These are phyloP conservation scores for Saxicola maurus DNA, from an alignment of 2,797 vertebrate species.

Conservation along the genomic window DNA sequence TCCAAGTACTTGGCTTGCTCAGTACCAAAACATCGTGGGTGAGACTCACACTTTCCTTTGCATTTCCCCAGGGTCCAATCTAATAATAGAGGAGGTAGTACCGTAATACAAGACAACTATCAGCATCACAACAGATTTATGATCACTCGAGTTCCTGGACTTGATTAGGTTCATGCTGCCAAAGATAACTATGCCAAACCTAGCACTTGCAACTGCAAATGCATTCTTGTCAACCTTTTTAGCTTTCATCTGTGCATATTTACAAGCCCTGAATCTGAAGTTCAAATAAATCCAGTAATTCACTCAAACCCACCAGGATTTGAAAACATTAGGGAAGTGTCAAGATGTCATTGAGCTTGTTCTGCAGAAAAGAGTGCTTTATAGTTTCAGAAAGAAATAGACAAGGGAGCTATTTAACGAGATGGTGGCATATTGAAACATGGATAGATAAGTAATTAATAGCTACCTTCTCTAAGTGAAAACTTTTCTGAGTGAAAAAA, in stretches of 20 bases:
- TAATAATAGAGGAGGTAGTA: neutral
- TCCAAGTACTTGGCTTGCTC: neutral
- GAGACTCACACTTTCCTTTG: neutral
- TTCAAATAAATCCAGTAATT: constrained; percentile 61
- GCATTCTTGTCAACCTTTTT: constrained; percentile 29
- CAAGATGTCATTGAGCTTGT: constrained; percentile 53
- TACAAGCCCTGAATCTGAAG: constrained; percentile 38
- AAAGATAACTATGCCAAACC: constrained; percentile 19
- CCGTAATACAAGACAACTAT: neutral
- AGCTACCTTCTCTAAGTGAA: constrained; percentile 56
- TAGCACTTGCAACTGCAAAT: neutral
- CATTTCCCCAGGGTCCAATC: constrained; percentile 3
- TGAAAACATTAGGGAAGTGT: constrained; percentile 53
- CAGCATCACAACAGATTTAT: constrained; percentile 15
- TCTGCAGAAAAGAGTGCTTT: constrained; percentile 44
- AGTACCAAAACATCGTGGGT: neutral
- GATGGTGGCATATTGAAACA: constrained; percentile 56
- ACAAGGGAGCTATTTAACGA: constrained; percentile 58
- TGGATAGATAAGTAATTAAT: constrained; percentile 54
- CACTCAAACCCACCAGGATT: constrained; percentile 47
- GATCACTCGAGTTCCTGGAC: neutral
- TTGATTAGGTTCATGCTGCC: neutral
- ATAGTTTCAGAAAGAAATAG: constrained; percentile 47
- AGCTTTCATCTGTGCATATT: constrained; percentile 45
- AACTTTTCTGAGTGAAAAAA: constrained; percentile 52